Conservation (phyloP, 2,888 invertebrate species). For the Operophtera brumata region DNA sequence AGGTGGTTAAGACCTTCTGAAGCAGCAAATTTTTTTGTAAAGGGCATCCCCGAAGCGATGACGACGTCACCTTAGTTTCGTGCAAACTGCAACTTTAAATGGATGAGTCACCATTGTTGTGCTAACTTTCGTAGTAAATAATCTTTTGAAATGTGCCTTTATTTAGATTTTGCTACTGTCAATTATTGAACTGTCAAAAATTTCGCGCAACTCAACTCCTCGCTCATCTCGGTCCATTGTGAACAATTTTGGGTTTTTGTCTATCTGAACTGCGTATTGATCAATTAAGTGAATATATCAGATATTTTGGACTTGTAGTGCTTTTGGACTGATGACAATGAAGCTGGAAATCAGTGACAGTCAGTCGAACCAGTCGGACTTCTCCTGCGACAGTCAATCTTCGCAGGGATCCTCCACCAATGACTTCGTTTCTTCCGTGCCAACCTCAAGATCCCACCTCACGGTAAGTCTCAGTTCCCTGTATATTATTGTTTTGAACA, state of each 20-base stretch:
- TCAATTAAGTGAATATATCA: constrained; percentile 52
- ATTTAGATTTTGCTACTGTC: constrained; percentile 60
- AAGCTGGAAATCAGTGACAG: constrained; percentile 82
- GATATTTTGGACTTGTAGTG: constrained; percentile 39
- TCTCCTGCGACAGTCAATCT: constrained; percentile 81
- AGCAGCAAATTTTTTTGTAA: constrained; percentile 57
- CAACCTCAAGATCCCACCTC: constrained; percentile 62
- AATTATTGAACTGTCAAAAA: constrained; percentile 64
- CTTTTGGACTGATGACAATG: constrained; percentile 73
- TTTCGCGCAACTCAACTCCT: constrained; percentile 40
- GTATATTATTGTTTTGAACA: background rate
- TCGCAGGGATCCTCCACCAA: constrained; percentile 80
- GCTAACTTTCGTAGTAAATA: constrained; percentile 52
- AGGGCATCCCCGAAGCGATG: constrained; percentile 76
- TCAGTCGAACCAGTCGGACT: constrained; percentile 82
- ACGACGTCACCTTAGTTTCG: constrained; percentile 57
- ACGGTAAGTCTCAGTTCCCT: constrained; percentile 54
- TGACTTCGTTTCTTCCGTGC: constrained; percentile 64
- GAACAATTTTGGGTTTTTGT: constrained; percentile 34
- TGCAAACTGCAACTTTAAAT: constrained; percentile 52
- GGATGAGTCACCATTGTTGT: constrained; percentile 77
- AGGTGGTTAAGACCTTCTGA: constrained; percentile 62
- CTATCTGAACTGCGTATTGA: constrained; percentile 32
- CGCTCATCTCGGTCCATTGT: no score
- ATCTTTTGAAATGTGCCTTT: constrained; percentile 53